Evolutionary conservation across 2,113 vertebrate genomes (phyloP), one percentile per base, ranked within the genome.

Genomic region (Polyodon spathula): DNA sequence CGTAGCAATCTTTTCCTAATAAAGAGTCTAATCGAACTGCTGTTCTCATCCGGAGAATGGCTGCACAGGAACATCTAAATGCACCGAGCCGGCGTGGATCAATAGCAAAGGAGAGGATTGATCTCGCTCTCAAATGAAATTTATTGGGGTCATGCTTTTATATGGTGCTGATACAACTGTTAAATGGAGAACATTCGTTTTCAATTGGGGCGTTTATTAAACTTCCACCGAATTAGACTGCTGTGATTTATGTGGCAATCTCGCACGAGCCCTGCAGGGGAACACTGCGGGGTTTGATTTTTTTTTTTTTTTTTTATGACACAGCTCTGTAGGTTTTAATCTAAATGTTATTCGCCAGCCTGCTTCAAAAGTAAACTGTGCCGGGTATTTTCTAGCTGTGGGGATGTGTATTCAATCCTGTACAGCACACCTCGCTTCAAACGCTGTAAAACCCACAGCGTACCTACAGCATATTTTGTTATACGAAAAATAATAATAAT

Each of bases 141-240:
- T 92, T 93, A 93, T 92, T 86, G 88, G 87, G 89, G 90, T 92
- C 90, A 88, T 68, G 88, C 69, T 90, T 94, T 92, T 91, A 93
- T 89, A 86, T 81, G 86, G 81, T 86, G 89, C 89, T 87, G 86
- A 91, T 92, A 86, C 88, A 88, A 84, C 87, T 87, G 89, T 90
- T 92, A 93, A 93, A 91, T 92, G 90, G 88, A 89, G 85, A 88
- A 89, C 90, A 89, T 87, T 89, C 89, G 78, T 82, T 86, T 85
- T 87, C 88, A 83, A 84, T 86, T 78, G 90, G 78, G 83, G 76
- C 84, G 80, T 83, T 89, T 89, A 92, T 92, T 90, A 92, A 89
- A 89, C 74, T 88, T 85, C 82, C 86, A 84, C 85, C 81, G 85
- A 86, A 86, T 87, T 83, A 85, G 82, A 73, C 76, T 79, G 77